A percentile compares a stretch with the other conserved stretches of the same genome.
phyloP scores from a whole-genome alignment of 2,113 vertebrate genomes.

The Hoplias malabaricus region DNA sequence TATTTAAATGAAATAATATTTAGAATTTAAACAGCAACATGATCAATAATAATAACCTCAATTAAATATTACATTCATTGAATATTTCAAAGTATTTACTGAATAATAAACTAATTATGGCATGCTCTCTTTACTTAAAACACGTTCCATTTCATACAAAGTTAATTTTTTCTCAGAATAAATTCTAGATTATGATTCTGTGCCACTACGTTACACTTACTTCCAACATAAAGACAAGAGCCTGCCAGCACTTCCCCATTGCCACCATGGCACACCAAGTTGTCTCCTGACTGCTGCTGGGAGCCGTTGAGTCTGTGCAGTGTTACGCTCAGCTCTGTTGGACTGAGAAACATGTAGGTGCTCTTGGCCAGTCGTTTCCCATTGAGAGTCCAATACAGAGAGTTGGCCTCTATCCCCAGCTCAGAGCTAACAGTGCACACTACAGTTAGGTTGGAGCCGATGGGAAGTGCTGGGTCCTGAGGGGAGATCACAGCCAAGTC shows the following conservation, averaged over 20 bases:
- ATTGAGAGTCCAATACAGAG: slow-evolving; percentile 90
- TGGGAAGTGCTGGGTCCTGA: slow-evolving; percentile 83
- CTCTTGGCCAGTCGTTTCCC: slow-evolving; percentile 78
- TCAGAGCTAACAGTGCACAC: slow-evolving; percentile 80
- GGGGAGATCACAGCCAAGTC: slow-evolving; percentile 84
- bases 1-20: too few species aligned
- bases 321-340: slow-evolving; percentile 75
- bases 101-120: too few species aligned
- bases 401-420: slow-evolving; percentile 69
- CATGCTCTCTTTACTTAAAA: not conserved
- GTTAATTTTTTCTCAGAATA: not conserved
- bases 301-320: slow-evolving; percentile 85
- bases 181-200: not conserved
- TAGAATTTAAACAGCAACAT: too few species aligned
- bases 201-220: slow-evolving; percentile 71
- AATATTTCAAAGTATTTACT: too few species aligned
- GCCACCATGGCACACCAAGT: slow-evolving; percentile 86
- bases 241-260: slow-evolving; percentile 87
- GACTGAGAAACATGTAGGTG: slow-evolving; percentile 71
- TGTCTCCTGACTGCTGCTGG: slow-evolving; percentile 90
- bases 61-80: too few species aligned
- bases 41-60: too few species aligned
- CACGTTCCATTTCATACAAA: not conserved
- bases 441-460: slow-evolving; percentile 87
- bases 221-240: slow-evolving; percentile 90